Conservation (phyloP, 37 sponge, comb jelly and placozoan genomes). For the Mnemiopsis leidyi region DNA sequence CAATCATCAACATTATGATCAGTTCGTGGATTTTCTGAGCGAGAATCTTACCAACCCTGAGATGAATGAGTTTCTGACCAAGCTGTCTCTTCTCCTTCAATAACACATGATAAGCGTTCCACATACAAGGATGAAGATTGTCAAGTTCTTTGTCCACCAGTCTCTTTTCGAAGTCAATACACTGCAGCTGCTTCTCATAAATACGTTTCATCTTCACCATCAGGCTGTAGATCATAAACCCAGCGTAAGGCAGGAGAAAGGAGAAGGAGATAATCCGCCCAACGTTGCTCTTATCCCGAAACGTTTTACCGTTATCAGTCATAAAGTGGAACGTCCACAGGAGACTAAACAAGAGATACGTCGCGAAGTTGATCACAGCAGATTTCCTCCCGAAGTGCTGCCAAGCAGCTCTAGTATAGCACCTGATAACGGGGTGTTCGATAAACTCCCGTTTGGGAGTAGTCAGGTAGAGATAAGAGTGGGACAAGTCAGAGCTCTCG, state of each 20-base stretch:
- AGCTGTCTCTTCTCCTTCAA: neutral
- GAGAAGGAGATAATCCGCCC: neutral
- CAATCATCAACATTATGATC: neutral
- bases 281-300: neutral
- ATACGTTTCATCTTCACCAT: neutral
- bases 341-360: neutral
- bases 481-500: neutral
- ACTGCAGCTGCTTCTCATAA: neutral
- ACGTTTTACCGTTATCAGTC: constrained; percentile 27
- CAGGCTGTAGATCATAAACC: neutral
- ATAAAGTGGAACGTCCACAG: constrained; percentile 30
- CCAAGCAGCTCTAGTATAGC: neutral
- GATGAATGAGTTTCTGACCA: neutral
- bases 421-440: neutral
- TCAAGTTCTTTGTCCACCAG: constrained; percentile 16
- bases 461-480: constrained; percentile 4
- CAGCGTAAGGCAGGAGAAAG: constrained; percentile 6
- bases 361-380: neutral
- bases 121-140: constrained; percentile 45
- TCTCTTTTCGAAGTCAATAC: neutral
- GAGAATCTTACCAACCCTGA: neutral
- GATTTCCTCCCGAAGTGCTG: neutral
- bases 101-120: neutral
- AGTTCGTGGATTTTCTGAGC: neutral
- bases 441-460: neutral